Conservation (phyloP, 2,113 vertebrate genomes). For the Danionella cerebrum region DNA sequence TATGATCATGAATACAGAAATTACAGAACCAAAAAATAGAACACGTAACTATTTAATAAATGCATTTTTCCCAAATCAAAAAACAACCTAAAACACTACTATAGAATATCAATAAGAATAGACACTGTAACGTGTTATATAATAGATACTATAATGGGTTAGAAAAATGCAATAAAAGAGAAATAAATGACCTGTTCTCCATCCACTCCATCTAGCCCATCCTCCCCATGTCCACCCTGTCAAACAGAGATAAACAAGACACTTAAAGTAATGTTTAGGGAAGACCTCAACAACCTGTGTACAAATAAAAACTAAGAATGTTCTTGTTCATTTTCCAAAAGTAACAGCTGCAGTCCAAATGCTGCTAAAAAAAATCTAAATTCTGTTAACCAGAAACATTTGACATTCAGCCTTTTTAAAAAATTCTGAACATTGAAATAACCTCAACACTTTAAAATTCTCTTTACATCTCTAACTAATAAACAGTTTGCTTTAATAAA, state of each 20-base stretch:
- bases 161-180: not conserved
- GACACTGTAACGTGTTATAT: too few relatives aligned
- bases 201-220: constrained; percentile 23
- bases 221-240: constrained; percentile 34
- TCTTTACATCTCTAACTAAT: not conserved
- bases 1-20: too few relatives aligned
- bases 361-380: not conserved
- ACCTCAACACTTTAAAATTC: too few relatives aligned
- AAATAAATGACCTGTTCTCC: constrained; percentile 33
- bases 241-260: not conserved
- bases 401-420: too few relatives aligned
- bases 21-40: too few relatives aligned
- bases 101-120: too few relatives aligned
- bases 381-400: too few relatives aligned
- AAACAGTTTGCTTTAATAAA: not conserved
- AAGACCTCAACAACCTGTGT: not conserved
- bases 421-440: too few relatives aligned
- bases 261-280: not conserved
- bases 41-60: too few relatives aligned
- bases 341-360: not conserved
- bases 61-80: too few relatives aligned
- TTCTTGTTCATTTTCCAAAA: not conserved
- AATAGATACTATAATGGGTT: not conserved
- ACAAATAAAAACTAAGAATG: not conserved
- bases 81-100: too few relatives aligned